These are phyloP conservation scores for Crenichthys baileyi DNA, from an alignment of 2,797 vertebrate genomes.

Conservation along the genomic window DNA sequence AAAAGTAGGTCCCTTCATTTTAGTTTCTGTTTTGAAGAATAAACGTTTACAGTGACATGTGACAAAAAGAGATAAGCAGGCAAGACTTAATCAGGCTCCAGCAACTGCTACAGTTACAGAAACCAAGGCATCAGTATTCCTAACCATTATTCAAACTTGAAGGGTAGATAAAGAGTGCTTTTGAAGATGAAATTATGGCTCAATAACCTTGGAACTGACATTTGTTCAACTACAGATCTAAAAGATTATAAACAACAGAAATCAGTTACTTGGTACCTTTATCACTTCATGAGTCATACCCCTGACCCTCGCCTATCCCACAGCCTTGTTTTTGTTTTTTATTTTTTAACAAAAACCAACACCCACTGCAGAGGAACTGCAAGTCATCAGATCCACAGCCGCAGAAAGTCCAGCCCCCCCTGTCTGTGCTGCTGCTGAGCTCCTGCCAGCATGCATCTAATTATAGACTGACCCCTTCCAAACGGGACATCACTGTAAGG, in stretches of 20 bases:
- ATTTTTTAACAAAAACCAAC: slow-evolving; percentile 48
- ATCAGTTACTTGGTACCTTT: neutral
- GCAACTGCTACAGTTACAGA: neutral
- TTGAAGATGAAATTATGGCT: neutral
- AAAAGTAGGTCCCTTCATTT: neutral
- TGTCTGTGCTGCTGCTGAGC: slow-evolving; percentile 69
- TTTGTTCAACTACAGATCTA: neutral
- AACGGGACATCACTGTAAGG: slow-evolving; percentile 49
- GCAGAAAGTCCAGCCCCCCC: slow-evolving; percentile 45
- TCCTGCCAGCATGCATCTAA: slow-evolving; percentile 76
- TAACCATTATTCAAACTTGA: neutral
- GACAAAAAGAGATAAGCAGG: slow-evolving; percentile 2
- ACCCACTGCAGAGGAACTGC: slow-evolving; percentile 67
- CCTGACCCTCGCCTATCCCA: neutral
- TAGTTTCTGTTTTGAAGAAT: neutral
- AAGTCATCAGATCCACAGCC: slow-evolving; percentile 83
- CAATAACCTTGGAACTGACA: neutral
- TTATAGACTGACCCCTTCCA: slow-evolving; percentile 63
- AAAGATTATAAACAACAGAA: neutral
- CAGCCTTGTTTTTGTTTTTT: neutral
- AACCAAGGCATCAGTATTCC: neutral
- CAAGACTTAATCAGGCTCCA: neutral
- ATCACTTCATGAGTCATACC: neutral
- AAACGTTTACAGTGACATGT: neutral
- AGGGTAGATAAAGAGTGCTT: neutral